Percentiles rank a stretch among this genome's conserved stretches.
These are phyloP conservation scores for Pemphredon lugubris DNA, from an alignment of 2,888 invertebrate genomes.

Conservation along the genomic window DNA sequence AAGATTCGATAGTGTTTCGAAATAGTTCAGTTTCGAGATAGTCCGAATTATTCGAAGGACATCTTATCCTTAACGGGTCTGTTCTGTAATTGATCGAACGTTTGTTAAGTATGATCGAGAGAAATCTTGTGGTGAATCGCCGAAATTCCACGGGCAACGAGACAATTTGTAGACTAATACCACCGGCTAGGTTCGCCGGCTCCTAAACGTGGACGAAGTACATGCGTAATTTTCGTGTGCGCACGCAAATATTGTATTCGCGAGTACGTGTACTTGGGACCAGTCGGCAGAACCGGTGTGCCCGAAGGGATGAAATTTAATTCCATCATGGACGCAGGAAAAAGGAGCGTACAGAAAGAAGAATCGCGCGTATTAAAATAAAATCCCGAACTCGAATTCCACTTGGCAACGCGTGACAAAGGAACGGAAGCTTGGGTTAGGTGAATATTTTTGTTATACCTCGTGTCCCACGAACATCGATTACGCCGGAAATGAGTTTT, in stretches of 20 bases:
- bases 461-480: constrained; percentile 27
- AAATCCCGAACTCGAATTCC: not conserved
- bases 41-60: too few relatives aligned
- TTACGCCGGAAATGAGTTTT: not conserved
- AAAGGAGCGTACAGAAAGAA: not conserved
- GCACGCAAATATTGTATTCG: constrained; percentile 47
- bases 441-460: constrained; percentile 21
- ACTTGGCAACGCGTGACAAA: not conserved
- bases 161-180: too few relatives aligned
- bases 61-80: too few relatives aligned
- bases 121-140: too few relatives aligned
- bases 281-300: constrained; percentile 30
- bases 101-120: too few relatives aligned
- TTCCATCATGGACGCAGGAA: constrained; percentile 10
- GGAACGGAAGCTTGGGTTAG: constrained; percentile 31
- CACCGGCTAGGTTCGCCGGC: too few relatives aligned
- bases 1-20: constrained; percentile 1
- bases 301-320: constrained; percentile 14
- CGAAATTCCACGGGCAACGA: not conserved
- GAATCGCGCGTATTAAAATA: too few relatives aligned
- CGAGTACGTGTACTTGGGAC: constrained; percentile 38
- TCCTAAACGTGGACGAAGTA: not conserved
- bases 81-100: too few relatives aligned
- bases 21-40: constrained; percentile 5
- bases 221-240: constrained; percentile 24